Conservation (phyloP, 2,113 vertebrate genomes). For the Brachionichthys hirsutus region DNA sequence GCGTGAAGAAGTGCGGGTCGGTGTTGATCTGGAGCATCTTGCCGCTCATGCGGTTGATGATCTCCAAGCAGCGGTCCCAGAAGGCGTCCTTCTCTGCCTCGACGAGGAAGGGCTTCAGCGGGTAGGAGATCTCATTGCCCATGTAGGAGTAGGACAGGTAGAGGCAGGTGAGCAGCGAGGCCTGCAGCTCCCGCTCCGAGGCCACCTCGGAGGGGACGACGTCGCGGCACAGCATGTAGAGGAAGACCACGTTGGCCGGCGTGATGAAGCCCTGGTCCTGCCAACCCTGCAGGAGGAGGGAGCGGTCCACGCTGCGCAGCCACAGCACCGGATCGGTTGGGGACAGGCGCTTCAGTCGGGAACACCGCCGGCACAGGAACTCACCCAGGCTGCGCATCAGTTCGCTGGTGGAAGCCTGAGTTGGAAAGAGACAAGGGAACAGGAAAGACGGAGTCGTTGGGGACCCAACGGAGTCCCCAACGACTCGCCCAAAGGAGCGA, state of each 20-base stretch:
- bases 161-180: slow-evolving; percentile 79
- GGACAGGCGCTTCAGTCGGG: slow-evolving; percentile 75
- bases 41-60: slow-evolving; percentile 79
- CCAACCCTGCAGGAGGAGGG: slow-evolving; percentile 78
- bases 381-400: slow-evolving; percentile 77
- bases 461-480: no score
- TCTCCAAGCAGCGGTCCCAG: slow-evolving; percentile 79
- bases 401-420: slow-evolving; percentile 77
- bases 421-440: no score
- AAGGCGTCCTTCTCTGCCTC: slow-evolving; percentile 78
- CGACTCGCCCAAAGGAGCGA: neutral
- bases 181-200: slow-evolving; percentile 77
- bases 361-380: slow-evolving; percentile 79
- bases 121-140: slow-evolving; percentile 82
- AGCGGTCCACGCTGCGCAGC: slow-evolving; percentile 77
- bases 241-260: slow-evolving; percentile 79
- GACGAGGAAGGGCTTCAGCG: slow-evolving; percentile 79
- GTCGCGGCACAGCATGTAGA: slow-evolving; percentile 80
- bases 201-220: slow-evolving; percentile 76
- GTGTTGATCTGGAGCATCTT: slow-evolving; percentile 82
- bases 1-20: slow-evolving; percentile 79
- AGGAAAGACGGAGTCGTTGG: neutral
- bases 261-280: slow-evolving; percentile 81
- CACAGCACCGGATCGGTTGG: slow-evolving; percentile 76
- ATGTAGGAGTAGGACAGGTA: slow-evolving; percentile 81